phyloP scores from a whole-genome alignment of 1,140 invertebrate species.

The Trachymyrmex cornetzi region DNA sequence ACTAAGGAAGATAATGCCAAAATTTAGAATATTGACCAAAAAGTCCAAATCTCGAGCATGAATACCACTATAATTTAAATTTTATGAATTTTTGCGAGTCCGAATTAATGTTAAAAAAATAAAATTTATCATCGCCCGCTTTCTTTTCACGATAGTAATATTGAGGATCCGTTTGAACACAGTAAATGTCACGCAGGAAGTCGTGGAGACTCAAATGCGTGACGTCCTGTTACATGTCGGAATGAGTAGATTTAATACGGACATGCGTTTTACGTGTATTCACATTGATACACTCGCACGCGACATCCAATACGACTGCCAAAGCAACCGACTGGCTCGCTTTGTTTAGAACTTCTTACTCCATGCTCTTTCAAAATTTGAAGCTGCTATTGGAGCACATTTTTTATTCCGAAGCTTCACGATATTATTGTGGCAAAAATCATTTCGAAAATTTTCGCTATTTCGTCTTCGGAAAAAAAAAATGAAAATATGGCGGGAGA shows the following conservation, averaged over 20 bases:
- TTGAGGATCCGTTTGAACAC: not conserved
- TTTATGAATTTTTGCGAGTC: no score
- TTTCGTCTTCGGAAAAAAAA: not conserved
- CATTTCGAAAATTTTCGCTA: not conserved
- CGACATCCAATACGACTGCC: not conserved
- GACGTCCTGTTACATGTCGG: slow-evolving; percentile 67
- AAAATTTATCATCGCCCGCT: not conserved
- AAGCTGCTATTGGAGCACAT: not conserved
- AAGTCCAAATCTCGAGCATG: no score
- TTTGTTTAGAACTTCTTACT: not conserved
- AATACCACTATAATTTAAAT: no score
- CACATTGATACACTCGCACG: not conserved
- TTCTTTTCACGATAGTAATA: not conserved
- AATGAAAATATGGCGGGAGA: not conserved
- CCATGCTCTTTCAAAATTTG: not conserved
- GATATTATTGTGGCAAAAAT: not conserved
- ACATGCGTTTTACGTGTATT: not conserved
- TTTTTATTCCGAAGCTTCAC: not conserved
- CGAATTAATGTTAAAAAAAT: no score
- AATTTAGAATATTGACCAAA: no score
- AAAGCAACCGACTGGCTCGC: not conserved
- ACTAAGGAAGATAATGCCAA: no score
- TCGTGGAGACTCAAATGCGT: slow-evolving; percentile 55
- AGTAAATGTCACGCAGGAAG: slow-evolving; percentile 41
- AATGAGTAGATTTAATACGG: slow-evolving; percentile 36